Percentiles rank a stretch among this genome's conserved stretches.
Conservation (phyloP, 1,140 invertebrate species). For the Cydia fagiglandana region DNA sequence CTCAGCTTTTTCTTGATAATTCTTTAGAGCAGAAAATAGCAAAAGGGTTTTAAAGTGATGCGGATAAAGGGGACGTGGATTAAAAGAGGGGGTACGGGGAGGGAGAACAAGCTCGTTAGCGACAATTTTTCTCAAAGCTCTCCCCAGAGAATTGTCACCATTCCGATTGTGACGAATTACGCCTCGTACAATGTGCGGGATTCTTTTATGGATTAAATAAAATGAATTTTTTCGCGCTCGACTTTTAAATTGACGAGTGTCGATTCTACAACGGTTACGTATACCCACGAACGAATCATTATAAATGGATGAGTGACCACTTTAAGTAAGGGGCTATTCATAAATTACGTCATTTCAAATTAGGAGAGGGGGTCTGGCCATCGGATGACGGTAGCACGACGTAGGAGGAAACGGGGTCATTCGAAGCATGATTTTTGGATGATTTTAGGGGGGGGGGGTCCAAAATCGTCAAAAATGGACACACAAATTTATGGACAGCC, state of each 20-base stretch:
- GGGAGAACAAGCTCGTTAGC: constrained; percentile 71
- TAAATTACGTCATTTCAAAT: too few relatives aligned
- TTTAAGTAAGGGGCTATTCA: too few relatives aligned
- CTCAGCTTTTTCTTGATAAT: constrained; percentile 68
- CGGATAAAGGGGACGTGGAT: constrained; percentile 58
- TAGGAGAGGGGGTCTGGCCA: too few relatives aligned
- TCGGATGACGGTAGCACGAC: too few relatives aligned
- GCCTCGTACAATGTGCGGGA: constrained; percentile 52
- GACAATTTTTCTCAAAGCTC: constrained; percentile 77
- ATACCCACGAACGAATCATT: not conserved
- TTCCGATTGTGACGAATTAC: constrained; percentile 72
- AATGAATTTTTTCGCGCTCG: constrained; percentile 39
- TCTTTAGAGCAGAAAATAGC: constrained; percentile 69
- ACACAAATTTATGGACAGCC: too few relatives aligned
- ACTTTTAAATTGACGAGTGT: not conserved
- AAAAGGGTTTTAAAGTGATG: constrained; percentile 76
- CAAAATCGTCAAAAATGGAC: too few relatives aligned
- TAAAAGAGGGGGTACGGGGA: constrained; percentile 52
- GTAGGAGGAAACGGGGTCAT: too few relatives aligned
- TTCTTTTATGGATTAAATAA: constrained; percentile 58
- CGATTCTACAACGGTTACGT: not conserved
- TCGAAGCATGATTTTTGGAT: too few relatives aligned
- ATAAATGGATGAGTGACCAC: not conserved
- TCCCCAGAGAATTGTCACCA: constrained; percentile 68
- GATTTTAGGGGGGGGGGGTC: too few relatives aligned